A percentile compares a stretch with the other conserved stretches of the same genome.
Conservation (phyloP, 1,140 invertebrate species). For the Drosophila bifasciata region DNA sequence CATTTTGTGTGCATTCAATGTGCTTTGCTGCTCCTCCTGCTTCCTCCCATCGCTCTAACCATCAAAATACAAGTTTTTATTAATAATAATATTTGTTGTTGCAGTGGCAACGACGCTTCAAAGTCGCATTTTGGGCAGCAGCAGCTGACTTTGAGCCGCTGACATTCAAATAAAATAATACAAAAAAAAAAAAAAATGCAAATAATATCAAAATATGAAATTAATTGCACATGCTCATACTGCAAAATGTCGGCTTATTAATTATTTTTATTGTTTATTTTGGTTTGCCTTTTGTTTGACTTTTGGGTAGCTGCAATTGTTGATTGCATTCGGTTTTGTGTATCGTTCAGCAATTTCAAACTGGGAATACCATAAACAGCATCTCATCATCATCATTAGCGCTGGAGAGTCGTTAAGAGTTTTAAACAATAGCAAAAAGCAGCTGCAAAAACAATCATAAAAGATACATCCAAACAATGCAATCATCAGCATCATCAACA, state of each 20-base stretch:
- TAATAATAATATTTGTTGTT: conserved; percentile 22
- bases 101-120: conserved; percentile 28
- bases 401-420: conserved; percentile 22
- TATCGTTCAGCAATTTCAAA: too few relatives aligned
- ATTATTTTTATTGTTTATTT: conserved; percentile 3
- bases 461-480: conserved; percentile 5
- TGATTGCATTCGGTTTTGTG: background rate
- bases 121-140: conserved; percentile 11
- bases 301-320: conserved; percentile 19
- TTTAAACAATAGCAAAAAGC: conserved; percentile 53
- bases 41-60: background rate
- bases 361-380: too few relatives aligned
- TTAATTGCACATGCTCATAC: conserved; percentile 21
- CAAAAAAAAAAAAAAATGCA: conserved; percentile 35
- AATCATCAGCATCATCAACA: conserved; percentile 8
- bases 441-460: conserved; percentile 20
- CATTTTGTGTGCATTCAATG: conserved; percentile 68
- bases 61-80: conserved; percentile 29
- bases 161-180: conserved; percentile 32
- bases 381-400: conserved; percentile 5
- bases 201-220: conserved; percentile 23
- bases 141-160: conserved; percentile 26
- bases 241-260: conserved; percentile 10
- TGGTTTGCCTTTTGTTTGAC: background rate
- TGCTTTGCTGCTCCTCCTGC: conserved; percentile 34